A percentile compares a stretch with the other conserved stretches of the same genome.
Evolutionary conservation across 92 coral and sea anemone species (phyloP).

Genomic region (Phymanthus crucifer): DNA sequence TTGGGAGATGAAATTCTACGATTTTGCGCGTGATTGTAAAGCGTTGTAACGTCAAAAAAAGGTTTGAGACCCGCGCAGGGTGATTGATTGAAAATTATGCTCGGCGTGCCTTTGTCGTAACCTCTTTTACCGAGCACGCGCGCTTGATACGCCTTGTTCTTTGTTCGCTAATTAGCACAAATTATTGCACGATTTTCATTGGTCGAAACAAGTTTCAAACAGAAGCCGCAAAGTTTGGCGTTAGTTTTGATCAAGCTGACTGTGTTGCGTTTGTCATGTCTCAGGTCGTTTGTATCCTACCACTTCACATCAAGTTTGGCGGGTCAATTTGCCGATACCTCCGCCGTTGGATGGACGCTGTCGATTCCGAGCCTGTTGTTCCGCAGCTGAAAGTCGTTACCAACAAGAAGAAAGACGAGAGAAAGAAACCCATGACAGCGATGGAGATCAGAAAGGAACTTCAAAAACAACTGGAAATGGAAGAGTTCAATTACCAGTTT

Average conservation of each 20-base stretch:
- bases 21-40: no score
- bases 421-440: background rate
- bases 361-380: conserved; percentile 29
- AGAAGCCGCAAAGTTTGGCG: background rate
- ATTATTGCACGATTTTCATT: background rate
- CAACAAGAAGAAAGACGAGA: background rate
- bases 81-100: no score
- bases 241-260: background rate
- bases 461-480: background rate
- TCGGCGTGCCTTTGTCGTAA: no score
- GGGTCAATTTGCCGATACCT: conserved; percentile 91
- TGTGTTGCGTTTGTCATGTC: background rate
- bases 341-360: conserved; percentile 90
- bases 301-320: conserved; percentile 89
- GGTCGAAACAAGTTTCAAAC: background rate
- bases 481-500: conserved; percentile 4
- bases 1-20: no score
- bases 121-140: background rate
- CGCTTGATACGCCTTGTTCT: background rate
- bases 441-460: background rate
- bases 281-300: conserved; percentile 74
- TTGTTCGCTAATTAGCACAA: background rate
- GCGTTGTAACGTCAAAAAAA: no score
- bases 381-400: conserved; percentile 9
- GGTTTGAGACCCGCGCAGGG: no score